These are phyloP conservation scores for Escarpia spicata DNA, from an alignment of 2,888 invertebrate genomes.

Conservation along the genomic window DNA sequence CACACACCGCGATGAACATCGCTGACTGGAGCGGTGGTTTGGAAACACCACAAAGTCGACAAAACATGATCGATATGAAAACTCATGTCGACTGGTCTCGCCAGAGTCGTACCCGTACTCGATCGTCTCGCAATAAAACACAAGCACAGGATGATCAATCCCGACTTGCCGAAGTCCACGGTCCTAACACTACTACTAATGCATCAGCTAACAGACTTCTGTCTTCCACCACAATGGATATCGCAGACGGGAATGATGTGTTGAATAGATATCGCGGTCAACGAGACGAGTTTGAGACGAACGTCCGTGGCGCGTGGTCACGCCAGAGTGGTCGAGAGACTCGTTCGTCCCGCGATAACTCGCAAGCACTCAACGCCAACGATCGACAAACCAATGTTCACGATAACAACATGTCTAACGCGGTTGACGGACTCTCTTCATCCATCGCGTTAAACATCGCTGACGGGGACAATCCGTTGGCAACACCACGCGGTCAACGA, in stretches of 20 bases:
- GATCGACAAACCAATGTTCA: too few relatives aligned
- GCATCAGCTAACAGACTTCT: background rate
- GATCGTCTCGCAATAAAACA: background rate
- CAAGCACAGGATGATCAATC: background rate
- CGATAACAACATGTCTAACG: too few relatives aligned
- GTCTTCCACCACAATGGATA: background rate
- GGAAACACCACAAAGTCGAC: too few relatives aligned
- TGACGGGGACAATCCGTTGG: background rate
- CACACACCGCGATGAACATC: too few relatives aligned
- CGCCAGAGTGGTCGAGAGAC: background rate
- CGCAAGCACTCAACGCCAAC: too few relatives aligned
- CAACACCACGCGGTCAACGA: background rate
- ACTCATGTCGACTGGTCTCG: too few relatives aligned
- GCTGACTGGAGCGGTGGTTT: too few relatives aligned
- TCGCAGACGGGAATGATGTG: background rate
- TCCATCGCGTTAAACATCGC: background rate
- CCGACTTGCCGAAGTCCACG: background rate
- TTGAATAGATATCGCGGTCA: background rate
- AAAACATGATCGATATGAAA: too few relatives aligned
- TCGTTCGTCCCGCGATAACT: too few relatives aligned
- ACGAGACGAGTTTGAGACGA: background rate
- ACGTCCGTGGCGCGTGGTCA: background rate
- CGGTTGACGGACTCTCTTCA: background rate
- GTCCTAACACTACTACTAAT: background rate
- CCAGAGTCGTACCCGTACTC: background rate